These are phyloP conservation scores for Planococcus citri DNA, from an alignment of 1,140 invertebrate genomes.

Conservation along the genomic window DNA sequence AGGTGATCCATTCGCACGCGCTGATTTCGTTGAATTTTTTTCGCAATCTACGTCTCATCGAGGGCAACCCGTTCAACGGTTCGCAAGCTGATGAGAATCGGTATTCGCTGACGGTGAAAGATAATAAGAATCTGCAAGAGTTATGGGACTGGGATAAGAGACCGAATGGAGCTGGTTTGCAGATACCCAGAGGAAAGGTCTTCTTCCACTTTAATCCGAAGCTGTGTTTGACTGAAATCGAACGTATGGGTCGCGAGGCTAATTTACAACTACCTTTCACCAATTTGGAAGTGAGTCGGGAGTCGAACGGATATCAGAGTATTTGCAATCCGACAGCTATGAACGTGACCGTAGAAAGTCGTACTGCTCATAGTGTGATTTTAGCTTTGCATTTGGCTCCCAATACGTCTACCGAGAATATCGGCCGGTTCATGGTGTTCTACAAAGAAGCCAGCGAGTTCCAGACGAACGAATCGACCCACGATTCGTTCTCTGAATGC, in stretches of 20 bases:
- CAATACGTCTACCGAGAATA: conserved; percentile 44
- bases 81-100: conserved; percentile 30
- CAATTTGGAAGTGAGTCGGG: conserved; percentile 53
- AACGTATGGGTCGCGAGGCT: conserved; percentile 43
- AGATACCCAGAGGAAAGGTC: conserved; percentile 49
- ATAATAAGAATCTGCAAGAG: conserved; percentile 85
- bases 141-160: conserved; percentile 56
- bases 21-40: conserved; percentile 76
- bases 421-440: conserved; percentile 66
- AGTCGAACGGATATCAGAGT: conserved; percentile 81
- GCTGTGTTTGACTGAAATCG: conserved; percentile 69
- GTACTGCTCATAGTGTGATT: not conserved
- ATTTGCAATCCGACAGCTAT: conserved; percentile 50
- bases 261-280: conserved; percentile 33
- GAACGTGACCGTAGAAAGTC: conserved; percentile 22
- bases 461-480: not conserved
- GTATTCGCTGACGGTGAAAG: conserved; percentile 59
- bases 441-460: not conserved
- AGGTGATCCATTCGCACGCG: conserved; percentile 64
- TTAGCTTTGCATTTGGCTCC: conserved; percentile 32
- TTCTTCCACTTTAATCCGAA: conserved; percentile 94
- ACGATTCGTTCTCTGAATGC: not conserved
- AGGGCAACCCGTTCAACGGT: conserved; percentile 35
- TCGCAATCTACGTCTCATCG: conserved; percentile 56
- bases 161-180: conserved; percentile 35